A percentile compares a stretch with the other conserved stretches of the same genome.
Evolutionary conservation across 2,113 vertebrate genomes (phyloP).

Genomic region (Amazona guildingii): DNA sequence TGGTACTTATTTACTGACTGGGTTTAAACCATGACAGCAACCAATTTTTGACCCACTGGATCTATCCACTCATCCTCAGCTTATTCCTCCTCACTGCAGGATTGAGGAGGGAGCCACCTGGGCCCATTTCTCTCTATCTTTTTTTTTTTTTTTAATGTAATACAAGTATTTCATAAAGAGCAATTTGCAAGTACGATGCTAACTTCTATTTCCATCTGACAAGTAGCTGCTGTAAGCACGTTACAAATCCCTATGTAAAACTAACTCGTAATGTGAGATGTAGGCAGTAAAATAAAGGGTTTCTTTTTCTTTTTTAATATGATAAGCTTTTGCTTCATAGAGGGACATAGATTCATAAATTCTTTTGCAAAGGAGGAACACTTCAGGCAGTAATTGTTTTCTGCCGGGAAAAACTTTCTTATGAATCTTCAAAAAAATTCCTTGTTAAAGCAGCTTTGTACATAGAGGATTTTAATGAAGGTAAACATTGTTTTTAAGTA

Average conservation of each 20-base stretch:
- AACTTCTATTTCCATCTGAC: not conserved
- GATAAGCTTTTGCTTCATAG: not conserved
- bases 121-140: not conserved
- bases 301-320: not conserved
- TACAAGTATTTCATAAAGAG: not conserved
- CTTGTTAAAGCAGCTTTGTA: not conserved
- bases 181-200: not conserved
- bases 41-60: not conserved
- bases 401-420: not conserved
- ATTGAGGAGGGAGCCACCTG: not conserved
- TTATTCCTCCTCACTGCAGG: not conserved
- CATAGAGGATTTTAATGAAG: not conserved
- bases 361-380: not conserved
- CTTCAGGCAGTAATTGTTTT: not conserved
- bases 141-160: not conserved
- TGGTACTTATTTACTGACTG: not conserved
- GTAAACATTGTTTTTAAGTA: not conserved
- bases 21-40: not conserved
- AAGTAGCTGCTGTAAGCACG: not conserved
- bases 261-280: not conserved
- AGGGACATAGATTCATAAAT: not conserved
- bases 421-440: slow-evolving; percentile 30
- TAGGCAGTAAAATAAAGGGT: not conserved
- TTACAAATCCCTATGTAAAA: not conserved
- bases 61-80: not conserved